These are phyloP conservation scores for Pseudomyrmex cubaensis DNA, from an alignment of 1,140 invertebrate species.

Conservation along the genomic window DNA sequence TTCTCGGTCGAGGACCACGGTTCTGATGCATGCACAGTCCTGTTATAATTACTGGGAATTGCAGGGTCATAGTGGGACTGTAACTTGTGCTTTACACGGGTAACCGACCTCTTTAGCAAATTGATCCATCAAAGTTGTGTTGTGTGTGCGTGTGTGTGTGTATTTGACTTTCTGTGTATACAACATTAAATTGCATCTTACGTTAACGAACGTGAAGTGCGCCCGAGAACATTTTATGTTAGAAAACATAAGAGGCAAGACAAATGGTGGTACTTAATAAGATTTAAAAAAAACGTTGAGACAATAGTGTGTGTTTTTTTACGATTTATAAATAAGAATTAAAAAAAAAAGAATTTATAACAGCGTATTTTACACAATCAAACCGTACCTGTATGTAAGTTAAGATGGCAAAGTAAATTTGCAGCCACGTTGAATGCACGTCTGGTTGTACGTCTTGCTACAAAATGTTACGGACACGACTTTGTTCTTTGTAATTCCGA, in stretches of 20 bases:
- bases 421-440: not conserved
- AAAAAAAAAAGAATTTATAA: conserved; percentile 8
- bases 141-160: not conserved
- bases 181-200: not conserved
- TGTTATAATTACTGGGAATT: conserved; percentile 59
- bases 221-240: not conserved
- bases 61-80: conserved; percentile 28
- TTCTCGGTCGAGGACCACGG: conserved; percentile 7
- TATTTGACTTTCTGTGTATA: not conserved
- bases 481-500: conserved; percentile 49
- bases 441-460: conserved; percentile 12
- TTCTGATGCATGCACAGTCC: conserved; percentile 31
- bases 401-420: conserved; percentile 6
- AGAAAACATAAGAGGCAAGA: not conserved
- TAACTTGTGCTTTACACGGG: conserved; percentile 17
- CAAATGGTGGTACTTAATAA: no score
- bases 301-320: no score
- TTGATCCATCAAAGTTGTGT: not conserved
- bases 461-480: conserved; percentile 33
- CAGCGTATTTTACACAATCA: not conserved
- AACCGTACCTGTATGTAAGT: conserved; percentile 14
- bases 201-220: not conserved
- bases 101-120: conserved; percentile 35
- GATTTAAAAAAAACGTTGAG: no score
- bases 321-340: no score